A percentile compares a stretch with the other conserved stretches of the same genome.
These are phyloP conservation scores for Heteractis magnifica DNA, from an alignment of 92 coral and sea anemone species.

Conservation along the genomic window DNA sequence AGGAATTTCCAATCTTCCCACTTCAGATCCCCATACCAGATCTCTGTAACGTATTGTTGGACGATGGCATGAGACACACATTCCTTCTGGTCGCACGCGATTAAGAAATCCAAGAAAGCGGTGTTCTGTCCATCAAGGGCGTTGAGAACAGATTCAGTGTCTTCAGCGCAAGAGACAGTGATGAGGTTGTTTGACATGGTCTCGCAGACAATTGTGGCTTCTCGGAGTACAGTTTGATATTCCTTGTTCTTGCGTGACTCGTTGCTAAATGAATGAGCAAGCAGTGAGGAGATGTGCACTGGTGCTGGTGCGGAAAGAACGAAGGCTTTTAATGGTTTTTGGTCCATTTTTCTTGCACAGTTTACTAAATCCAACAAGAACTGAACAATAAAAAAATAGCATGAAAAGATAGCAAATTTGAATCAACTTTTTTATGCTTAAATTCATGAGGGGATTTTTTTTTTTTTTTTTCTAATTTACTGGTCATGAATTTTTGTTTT, in stretches of 20 bases:
- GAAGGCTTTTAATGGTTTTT: constrained; percentile 70
- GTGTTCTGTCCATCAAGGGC: constrained; percentile 78
- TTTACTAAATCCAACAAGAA: constrained; percentile 83
- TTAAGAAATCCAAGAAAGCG: constrained; percentile 88
- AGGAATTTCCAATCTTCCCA: constrained; percentile 89
- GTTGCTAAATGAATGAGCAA: constrained; percentile 72
- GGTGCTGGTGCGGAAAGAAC: constrained; percentile 93
- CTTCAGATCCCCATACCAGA: constrained; percentile 89
- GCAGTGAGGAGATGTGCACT: constrained; percentile 73
- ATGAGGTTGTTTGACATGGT: constrained; percentile 77
- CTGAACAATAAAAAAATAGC: constrained; percentile 28
- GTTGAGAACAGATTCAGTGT: constrained; percentile 79
- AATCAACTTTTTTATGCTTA: not conserved
- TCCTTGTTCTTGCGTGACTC: constrained; percentile 81
- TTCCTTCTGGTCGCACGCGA: constrained; percentile 87
- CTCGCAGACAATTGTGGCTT: constrained; percentile 80
- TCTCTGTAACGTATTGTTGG: constrained; percentile 86
- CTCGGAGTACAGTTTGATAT: constrained; percentile 56
- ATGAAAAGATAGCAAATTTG: not conserved
- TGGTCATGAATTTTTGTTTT: too few relatives aligned
- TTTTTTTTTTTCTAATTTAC: too few relatives aligned
- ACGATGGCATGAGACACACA: constrained; percentile 92
- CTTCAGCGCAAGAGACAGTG: constrained; percentile 85
- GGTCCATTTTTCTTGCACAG: constrained; percentile 73
- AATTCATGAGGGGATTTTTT: too few relatives aligned